Percentiles rank a stretch among this genome's conserved stretches.
Evolutionary conservation across 2,797 vertebrate genomes (phyloP).

Genomic region (Dryobates pubescens): DNA sequence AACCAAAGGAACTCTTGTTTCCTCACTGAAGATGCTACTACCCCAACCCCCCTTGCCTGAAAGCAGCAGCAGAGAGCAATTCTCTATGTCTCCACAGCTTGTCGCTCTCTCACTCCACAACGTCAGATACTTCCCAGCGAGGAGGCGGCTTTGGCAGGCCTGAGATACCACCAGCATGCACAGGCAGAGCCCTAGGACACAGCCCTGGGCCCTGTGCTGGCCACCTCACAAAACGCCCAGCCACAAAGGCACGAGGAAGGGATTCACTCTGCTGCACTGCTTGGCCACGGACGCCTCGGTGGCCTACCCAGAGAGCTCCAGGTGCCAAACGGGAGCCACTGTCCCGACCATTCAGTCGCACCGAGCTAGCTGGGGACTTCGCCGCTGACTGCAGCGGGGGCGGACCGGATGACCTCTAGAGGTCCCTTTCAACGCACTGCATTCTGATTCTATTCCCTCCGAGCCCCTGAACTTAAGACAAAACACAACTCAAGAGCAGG

Average conservation of each 20-base stretch:
- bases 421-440: no score
- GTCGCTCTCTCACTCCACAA: constrained; percentile 9
- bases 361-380: neutral
- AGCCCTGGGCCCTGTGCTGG: neutral
- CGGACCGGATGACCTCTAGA: no score
- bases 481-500: neutral
- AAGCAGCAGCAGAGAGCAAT: neutral
- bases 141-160: fast-evolving
- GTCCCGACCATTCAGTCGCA: fast-evolving
- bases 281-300: fast-evolving
- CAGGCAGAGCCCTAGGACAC: neutral
- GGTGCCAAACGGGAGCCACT: neutral
- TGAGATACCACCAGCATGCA: fast-evolving
- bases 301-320: neutral
- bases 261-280: neutral
- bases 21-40: neutral
- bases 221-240: neutral
- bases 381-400: no score
- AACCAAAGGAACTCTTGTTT: neutral
- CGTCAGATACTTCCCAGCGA: fast-evolving
- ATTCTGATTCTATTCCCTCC: neutral
- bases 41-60: fast-evolving
- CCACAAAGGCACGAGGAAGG: fast-evolving
- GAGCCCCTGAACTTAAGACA: neutral
- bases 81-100: neutral